Evolutionary conservation across 2,113 vertebrate genomes (phyloP).

Genomic region (Colaptes auratus): DNA sequence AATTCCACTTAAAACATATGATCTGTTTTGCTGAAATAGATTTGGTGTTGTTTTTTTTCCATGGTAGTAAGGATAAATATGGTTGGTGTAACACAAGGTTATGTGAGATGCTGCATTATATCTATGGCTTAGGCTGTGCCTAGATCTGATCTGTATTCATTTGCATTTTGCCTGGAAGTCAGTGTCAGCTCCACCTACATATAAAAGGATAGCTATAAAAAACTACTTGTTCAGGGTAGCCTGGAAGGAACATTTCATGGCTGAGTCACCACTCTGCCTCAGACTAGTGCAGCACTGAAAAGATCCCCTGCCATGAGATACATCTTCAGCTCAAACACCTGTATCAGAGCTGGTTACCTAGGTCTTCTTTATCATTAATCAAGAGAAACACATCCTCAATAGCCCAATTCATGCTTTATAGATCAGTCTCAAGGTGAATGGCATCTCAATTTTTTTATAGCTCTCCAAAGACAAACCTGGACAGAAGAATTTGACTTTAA

Average conservation of each 20-base stretch:
- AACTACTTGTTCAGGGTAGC: neutral
- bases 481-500: neutral
- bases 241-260: neutral
- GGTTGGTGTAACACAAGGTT: neutral
- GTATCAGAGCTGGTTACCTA: neutral
- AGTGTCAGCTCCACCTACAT: neutral
- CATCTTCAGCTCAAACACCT: neutral
- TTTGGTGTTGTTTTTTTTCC: neutral
- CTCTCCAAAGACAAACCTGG: neutral
- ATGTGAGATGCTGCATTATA: neutral
- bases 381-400: neutral
- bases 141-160: neutral
- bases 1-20: slow-evolving; percentile 29
- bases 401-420: neutral
- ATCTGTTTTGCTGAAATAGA: neutral
- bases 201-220: neutral
- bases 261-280: neutral
- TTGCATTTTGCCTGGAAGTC: neutral
- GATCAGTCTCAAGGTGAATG: neutral
- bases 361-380: neutral
- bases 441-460: neutral
- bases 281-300: neutral
- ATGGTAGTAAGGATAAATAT: neutral
- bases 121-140: neutral
- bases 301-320: neutral